These are phyloP conservation scores for Eulemur macaco DNA, from an alignment of 2,113 vertebrate genomes.

Conservation along the genomic window DNA sequence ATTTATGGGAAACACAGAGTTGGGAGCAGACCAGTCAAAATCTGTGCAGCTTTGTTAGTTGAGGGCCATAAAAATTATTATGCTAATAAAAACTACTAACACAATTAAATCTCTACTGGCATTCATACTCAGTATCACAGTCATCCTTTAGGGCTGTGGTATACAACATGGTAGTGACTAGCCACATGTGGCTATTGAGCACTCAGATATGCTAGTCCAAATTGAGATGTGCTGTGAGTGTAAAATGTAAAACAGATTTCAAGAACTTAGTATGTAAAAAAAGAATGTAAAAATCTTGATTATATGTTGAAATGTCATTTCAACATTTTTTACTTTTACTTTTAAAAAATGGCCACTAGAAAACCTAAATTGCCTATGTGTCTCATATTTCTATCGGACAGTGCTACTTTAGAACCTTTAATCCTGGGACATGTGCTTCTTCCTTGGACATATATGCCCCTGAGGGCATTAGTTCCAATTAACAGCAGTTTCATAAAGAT, in stretches of 20 bases:
- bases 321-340: not conserved
- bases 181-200: not conserved
- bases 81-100: not conserved
- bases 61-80: not conserved
- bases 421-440: not conserved
- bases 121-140: not conserved
- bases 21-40: not conserved
- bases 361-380: not conserved
- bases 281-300: not conserved
- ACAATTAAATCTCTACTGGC: not conserved
- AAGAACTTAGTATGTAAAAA: not conserved
- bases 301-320: not conserved
- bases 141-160: not conserved
- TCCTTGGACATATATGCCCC: not conserved
- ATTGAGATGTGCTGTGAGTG: not conserved
- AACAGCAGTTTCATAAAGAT: conserved; percentile 37
- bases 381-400: not conserved
- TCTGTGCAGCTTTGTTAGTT: not conserved
- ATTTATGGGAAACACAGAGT: not conserved
- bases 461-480: not conserved
- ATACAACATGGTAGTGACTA: not conserved
- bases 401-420: not conserved
- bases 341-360: not conserved
- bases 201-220: not conserved
- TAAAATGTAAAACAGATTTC: not conserved